phyloP scores from a whole-genome alignment of 2,888 invertebrate genomes.

The Drosophila borborema region DNA sequence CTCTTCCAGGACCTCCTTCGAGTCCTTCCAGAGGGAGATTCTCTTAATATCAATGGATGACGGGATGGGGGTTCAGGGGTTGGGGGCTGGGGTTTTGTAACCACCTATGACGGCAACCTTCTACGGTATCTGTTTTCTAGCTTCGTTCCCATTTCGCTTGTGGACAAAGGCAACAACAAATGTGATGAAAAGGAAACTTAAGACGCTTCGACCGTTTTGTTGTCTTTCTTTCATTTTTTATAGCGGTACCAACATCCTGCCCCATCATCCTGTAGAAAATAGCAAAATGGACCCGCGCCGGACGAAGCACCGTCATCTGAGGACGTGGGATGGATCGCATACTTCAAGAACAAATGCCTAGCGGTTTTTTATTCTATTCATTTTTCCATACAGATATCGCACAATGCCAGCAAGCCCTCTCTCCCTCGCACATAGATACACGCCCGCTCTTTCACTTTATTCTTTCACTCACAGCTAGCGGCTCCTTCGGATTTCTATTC shows the following conservation, averaged over 20 bases:
- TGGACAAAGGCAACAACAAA: constrained; percentile 49
- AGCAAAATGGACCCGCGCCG: constrained; percentile 65
- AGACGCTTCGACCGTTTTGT: constrained; percentile 70
- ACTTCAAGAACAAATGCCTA: constrained; percentile 75
- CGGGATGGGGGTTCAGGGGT: not conserved
- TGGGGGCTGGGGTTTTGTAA: constrained; percentile 26
- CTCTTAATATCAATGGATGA: not conserved
- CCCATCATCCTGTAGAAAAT: constrained; percentile 49
- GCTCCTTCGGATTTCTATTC: constrained; percentile 41
- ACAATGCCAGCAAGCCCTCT: constrained; percentile 27
- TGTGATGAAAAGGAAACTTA: constrained; percentile 72
- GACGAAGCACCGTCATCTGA: constrained; percentile 38
- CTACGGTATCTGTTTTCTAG: constrained; percentile 67
- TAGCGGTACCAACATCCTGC: constrained; percentile 82
- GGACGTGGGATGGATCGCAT: constrained; percentile 60
- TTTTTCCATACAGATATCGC: constrained; percentile 34
- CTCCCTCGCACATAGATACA: constrained; percentile 5
- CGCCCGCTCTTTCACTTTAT: constrained; percentile 5
- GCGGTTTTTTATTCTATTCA: constrained; percentile 66
- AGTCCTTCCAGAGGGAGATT: not conserved
- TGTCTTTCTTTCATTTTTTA: constrained; percentile 34
- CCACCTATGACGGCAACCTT: constrained; percentile 63
- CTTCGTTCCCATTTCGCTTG: constrained; percentile 40
- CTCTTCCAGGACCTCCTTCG: not conserved
- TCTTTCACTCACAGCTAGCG: constrained; percentile 7